These are phyloP conservation scores for Brachyistius frenatus DNA, from an alignment of 2,113 vertebrate genomes.

Conservation along the genomic window DNA sequence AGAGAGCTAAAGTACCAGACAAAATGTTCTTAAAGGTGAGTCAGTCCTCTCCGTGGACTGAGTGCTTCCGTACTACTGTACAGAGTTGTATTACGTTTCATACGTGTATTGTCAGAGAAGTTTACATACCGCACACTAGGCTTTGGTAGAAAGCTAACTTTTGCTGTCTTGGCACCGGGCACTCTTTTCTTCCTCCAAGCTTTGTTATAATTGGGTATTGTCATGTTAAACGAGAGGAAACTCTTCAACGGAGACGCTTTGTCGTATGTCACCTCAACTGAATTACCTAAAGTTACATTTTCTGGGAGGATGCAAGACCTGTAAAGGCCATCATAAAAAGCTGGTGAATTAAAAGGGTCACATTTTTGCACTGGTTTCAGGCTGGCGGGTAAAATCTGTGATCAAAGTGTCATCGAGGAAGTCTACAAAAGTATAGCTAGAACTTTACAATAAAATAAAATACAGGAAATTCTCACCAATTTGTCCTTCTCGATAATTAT, in stretches of 20 bases:
- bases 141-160: too few species aligned
- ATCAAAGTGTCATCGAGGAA: neutral
- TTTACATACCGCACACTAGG: too few species aligned
- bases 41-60: too few species aligned
- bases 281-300: neutral
- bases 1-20: too few species aligned
- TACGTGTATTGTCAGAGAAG: too few species aligned
- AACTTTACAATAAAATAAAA: neutral
- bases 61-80: too few species aligned
- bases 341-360: neutral
- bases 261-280: neutral
- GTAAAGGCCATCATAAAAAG: neutral
- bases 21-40: too few species aligned
- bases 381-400: too few species aligned
- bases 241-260: neutral
- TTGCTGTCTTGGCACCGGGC: too few species aligned
- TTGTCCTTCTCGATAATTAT: slow-evolving; percentile 30
- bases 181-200: too few species aligned
- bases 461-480: neutral
- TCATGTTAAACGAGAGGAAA: neutral
- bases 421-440: neutral
- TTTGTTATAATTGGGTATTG: too few species aligned
- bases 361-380: neutral
- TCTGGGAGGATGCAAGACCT: neutral
- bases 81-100: too few species aligned